Evolutionary conservation across 1,140 invertebrate species (phyloP), one percentile per base, ranked within the genome.

Genomic region (Trialeurodes vaporariorum): DNA sequence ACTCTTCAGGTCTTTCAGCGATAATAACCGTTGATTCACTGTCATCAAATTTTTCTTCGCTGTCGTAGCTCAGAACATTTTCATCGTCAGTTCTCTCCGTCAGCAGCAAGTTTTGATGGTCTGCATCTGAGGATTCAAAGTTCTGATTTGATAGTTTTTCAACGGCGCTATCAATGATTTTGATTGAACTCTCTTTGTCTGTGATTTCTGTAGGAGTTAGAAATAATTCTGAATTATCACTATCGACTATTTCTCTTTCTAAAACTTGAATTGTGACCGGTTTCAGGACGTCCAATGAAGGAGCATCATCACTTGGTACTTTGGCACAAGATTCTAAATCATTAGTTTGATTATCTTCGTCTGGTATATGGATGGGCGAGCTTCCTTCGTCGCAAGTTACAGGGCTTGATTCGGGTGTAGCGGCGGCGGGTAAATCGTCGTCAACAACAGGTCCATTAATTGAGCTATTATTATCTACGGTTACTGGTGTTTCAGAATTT

Each of bases 221-320:
- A 73, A 85, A 85, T 40, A 82, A 79, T 70, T 85, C 83, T 59
- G 84, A 84, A 69, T 79, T 83, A 73, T 85, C 84, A 70, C 79
- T 80, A 61, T 80, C 79, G n/a, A 77, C 65, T 49, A 78, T 65
- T 64, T 79, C 77, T 64, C 72, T 67, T 24, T 78, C 76, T 27
- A 73, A 70, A 24, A 77, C 72, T 64, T 74, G 71, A 58, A 65
- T 65, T 1, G 70, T 68, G 40, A 68, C 58, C 21, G 64, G 59
- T 64, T 75, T 71, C 22, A 75, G 69, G n/a, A 24, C 72, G 25
- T 63, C 27, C 9, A 59, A 22, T 25, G 66, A 62, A 13, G 58
- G n/a, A 23, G 22, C 34, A 25, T 26, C 21, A 1, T 2, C 25
- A n/a, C n/a, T n/a, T 11, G 59, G 23, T 27, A 12, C 59, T 22